A percentile compares a stretch with the other conserved stretches of the same genome.
phyloP scores from a whole-genome alignment of 2,888 invertebrate genomes.

The Mimachlamys varia region DNA sequence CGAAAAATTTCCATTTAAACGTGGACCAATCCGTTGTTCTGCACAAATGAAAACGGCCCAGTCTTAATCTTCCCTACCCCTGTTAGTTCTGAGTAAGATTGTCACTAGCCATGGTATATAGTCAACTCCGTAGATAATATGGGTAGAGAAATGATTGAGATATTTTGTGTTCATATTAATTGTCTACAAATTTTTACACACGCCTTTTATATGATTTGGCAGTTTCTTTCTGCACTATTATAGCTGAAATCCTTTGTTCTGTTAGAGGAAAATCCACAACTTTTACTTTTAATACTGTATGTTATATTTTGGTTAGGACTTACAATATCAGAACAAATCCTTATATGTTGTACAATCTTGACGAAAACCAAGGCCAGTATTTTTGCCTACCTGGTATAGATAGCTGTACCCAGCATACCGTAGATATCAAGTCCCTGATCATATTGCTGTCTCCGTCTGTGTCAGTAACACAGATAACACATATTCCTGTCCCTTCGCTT shows the following conservation, averaged over 20 bases:
- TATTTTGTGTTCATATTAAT: conserved; percentile 2
- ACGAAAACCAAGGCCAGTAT: not conserved
- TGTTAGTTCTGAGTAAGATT: not conserved
- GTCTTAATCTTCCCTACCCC: too few relatives aligned
- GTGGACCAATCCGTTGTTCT: too few relatives aligned
- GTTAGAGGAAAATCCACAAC: not conserved
- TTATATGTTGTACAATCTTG: not conserved
- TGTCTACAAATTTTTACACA: conserved; percentile 1
- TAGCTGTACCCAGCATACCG: too few relatives aligned
- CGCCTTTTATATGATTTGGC: not conserved
- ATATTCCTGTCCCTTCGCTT: not conserved
- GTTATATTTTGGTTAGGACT: not conserved
- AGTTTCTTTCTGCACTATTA: not conserved
- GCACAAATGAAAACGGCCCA: too few relatives aligned
- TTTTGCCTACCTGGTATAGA: not conserved
- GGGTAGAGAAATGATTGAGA: not conserved
- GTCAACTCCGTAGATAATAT: not conserved
- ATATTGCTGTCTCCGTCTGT: not conserved
- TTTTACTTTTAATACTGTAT: not conserved
- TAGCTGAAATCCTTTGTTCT: not conserved
- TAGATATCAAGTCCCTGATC: not conserved
- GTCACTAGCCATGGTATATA: not conserved
- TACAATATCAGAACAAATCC: not conserved
- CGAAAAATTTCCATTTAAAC: too few relatives aligned
- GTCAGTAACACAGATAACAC: not conserved